Conservation (phyloP, 2,888 invertebrate genomes). For the Drosophila lacicola region DNA sequence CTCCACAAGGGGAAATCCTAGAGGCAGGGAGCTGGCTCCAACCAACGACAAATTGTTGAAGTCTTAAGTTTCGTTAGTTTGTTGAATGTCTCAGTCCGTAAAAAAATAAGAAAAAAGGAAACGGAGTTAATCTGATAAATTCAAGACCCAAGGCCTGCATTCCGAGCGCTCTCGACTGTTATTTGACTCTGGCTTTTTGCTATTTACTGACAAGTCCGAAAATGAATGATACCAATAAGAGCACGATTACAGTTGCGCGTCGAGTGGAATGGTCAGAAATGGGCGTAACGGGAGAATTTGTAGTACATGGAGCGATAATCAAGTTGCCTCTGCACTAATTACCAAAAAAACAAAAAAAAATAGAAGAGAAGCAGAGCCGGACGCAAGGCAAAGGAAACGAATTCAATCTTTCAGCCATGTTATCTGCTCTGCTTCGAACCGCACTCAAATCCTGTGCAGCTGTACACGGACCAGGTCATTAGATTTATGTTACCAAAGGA, state of each 20-base stretch:
- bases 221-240: conserved; percentile 71
- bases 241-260: conserved; percentile 48
- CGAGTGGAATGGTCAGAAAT: conserved; percentile 5
- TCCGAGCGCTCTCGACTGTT: neutral
- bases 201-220: conserved; percentile 47
- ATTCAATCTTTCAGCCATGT: conserved; percentile 54
- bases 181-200: conserved; percentile 21
- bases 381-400: conserved; percentile 40
- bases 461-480: conserved; percentile 48
- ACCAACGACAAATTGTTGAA: neutral
- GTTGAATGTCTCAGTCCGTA: neutral
- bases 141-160: neutral
- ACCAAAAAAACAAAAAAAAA: conserved; percentile 54
- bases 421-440: conserved; percentile 18
- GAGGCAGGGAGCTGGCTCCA: too few relatives aligned
- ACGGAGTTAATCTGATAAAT: neutral
- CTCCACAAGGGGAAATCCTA: too few relatives aligned
- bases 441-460: conserved; percentile 22
- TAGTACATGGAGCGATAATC: conserved; percentile 57
- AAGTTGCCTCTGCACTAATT: conserved; percentile 70
- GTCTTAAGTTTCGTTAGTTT: neutral
- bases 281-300: conserved; percentile 2
- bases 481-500: conserved; percentile 73
- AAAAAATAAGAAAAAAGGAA: neutral
- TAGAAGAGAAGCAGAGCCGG: neutral